Evolutionary conservation across 1,140 invertebrate species (phyloP), one percentile per base, ranked within the genome.

Genomic region (Glossosoma conforme): DNA sequence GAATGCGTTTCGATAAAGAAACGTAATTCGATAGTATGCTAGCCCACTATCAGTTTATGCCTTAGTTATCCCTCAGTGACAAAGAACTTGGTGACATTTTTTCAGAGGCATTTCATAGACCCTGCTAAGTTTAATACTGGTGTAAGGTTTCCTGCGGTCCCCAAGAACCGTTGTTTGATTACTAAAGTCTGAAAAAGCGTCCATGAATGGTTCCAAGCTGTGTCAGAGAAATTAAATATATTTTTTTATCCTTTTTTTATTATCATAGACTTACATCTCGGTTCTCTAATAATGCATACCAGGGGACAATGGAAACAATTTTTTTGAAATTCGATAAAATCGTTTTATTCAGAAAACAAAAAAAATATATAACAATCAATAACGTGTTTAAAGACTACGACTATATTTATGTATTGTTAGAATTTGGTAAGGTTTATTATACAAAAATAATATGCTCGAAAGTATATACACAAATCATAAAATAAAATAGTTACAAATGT

Each of bases 361-460:
- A 54, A 37, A 52, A 57, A 49, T 47, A 53, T 54, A 58, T 58
- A 58, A 58, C 56, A 58, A 58, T 52, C 51, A 58, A 58, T 58
- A 58, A 58, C 56, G 55, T 49, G 19, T 49, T 48, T 47, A 38
- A 48, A 43, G 32, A 48, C 49, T 56, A 56, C 48, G 54, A 56
- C 54, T 56, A 52, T 53, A n/a, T 49, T 47, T 41, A 53, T 57
- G 52, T 52, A 45, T 43, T 35, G 24, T 56, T 45, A 51, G 37
- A 42, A 56, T 56, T 56, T 56, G 54, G 54, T 52, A 52, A 49
- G 44, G 21, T 54, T 53, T 45, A 30, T 45, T 30, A 15, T 32
- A 38, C 36, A 38, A 17, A 38, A 33, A 13, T 13, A 33, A 33
- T 11, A 33, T 13, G 3, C n/a, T 33, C 15, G n/a, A 33, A 44